Evolutionary conservation across 2,888 invertebrate species (phyloP).

Genomic region (Drosophila nr. fundita): DNA sequence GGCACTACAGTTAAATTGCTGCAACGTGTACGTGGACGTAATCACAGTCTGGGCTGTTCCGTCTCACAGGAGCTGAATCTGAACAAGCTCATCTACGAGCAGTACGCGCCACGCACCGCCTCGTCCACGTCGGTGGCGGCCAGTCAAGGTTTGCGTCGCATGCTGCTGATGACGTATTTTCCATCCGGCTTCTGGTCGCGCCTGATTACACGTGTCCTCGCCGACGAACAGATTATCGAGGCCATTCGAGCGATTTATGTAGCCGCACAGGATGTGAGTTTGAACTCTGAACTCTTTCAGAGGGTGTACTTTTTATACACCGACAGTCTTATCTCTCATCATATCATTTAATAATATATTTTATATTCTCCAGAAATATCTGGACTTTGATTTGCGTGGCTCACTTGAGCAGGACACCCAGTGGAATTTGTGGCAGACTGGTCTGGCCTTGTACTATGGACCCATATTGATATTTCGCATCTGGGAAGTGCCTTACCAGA

Average conservation of each 20-base stretch:
- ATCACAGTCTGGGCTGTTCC: slow-evolving; percentile 78
- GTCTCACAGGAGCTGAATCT: slow-evolving; percentile 82
- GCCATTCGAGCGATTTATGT: slow-evolving; percentile 90
- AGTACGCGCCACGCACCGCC: slow-evolving; percentile 36
- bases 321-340: no score
- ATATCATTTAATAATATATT: not conserved
- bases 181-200: slow-evolving; percentile 99
- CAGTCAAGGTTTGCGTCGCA: slow-evolving; percentile 85
- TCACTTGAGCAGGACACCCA: slow-evolving; percentile 86
- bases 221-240: slow-evolving; percentile 93
- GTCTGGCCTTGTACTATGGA: slow-evolving; percentile 93
- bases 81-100: slow-evolving; percentile 81
- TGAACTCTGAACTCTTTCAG: not conserved
- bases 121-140: slow-evolving; percentile 19
- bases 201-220: slow-evolving; percentile 95
- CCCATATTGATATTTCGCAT: slow-evolving; percentile 92
- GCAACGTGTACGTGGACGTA: slow-evolving; percentile 81
- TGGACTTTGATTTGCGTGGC: slow-evolving; percentile 82
- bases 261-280: slow-evolving; percentile 88
- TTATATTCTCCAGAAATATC: slow-evolving; percentile 63
- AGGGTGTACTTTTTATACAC: not conserved
- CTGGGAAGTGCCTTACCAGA: slow-evolving; percentile 90
- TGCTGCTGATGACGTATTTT: slow-evolving; percentile 97
- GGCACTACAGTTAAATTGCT: slow-evolving; percentile 84
- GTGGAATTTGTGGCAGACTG: slow-evolving; percentile 98